Evolutionary conservation across 2,888 invertebrate species (phyloP), one percentile per base, ranked within the genome.

Genomic region (Phortica okadai): DNA sequence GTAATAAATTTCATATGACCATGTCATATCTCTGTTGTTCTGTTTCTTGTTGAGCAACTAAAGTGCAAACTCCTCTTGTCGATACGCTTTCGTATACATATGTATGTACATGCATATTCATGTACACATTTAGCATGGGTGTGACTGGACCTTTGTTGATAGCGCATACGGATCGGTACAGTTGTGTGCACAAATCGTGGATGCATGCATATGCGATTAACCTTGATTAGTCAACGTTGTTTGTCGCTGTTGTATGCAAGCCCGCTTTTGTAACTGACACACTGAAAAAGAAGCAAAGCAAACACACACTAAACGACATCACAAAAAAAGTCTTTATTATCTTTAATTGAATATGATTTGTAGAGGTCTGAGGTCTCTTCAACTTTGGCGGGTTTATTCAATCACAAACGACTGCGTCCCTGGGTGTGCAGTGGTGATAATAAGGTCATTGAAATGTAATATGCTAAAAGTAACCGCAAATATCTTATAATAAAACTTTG

Each of bases 301-400:
- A 59, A 66, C 42, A 41, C 33, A 56, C 25, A 33, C 21, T 33
- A 1, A 66, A 41, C 41, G 56, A 16, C 69, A 25, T 33, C 21
- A 16, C 5, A 21, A 10, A 62, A 62, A 33, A 66, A 41, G 79
- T 78, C 80, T 86, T 85, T 80, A 85, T 86, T 83, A 84, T 85
- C 85, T 79, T 85, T 82, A 85, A 85, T 85, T 86, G 86, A 85
- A 85, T 84, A 81, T 79, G 85, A 86, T 84, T 85, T 86, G 83
- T 82, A 84, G 84, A 84, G 84, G 77, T 78, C 79, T 82, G 74
- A 79, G 81, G 81, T 85, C 84, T 84, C 83, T 80, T 80, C 80
- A 80, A 83, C 83, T 84, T 80, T 82, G 81, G 74, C 81, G 42
- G 80, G 75, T 77, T 83, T 85, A 85, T 86, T 85, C 82, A 85